Percentiles rank a stretch among this genome's conserved stretches.
phyloP scores from a whole-genome alignment of 2,888 invertebrate genomes.

The Actias luna region DNA sequence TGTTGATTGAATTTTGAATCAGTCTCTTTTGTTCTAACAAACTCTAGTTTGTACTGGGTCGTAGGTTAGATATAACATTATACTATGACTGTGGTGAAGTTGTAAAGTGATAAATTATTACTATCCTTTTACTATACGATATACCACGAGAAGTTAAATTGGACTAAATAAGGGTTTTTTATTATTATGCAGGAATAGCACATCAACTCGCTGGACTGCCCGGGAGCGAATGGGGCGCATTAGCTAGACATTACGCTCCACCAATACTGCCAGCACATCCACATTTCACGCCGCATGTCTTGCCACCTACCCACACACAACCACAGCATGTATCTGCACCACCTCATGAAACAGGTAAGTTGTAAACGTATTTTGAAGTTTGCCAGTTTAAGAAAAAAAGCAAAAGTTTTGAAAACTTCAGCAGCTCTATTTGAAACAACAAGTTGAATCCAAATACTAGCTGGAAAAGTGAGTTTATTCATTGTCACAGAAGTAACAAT shows the following conservation, averaged over 20 bases:
- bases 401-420: too few relatives aligned
- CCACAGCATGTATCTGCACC: constrained; percentile 69
- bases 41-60: constrained; percentile 15
- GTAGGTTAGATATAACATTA: too few relatives aligned
- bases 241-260: constrained; percentile 83
- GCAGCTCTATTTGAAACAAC: too few relatives aligned
- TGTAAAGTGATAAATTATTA: too few relatives aligned
- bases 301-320: constrained; percentile 78
- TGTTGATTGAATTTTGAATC: constrained; percentile 67
- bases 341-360: constrained; percentile 76
- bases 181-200: constrained; percentile 83
- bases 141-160: too few relatives aligned
- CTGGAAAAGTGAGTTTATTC: too few relatives aligned
- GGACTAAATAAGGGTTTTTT: not conserved
- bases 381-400: not conserved
- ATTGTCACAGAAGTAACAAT: too few relatives aligned
- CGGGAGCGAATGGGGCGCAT: constrained; percentile 83
- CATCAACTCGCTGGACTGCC: constrained; percentile 88
- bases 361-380: not conserved
- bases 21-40: constrained; percentile 33
- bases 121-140: too few relatives aligned
- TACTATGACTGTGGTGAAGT: too few relatives aligned
- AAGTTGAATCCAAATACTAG: too few relatives aligned
- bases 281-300: constrained; percentile 82
- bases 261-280: constrained; percentile 75